These are phyloP conservation scores for Bubo scandiacus DNA, from an alignment of 2,113 vertebrate species.

Conservation along the genomic window DNA sequence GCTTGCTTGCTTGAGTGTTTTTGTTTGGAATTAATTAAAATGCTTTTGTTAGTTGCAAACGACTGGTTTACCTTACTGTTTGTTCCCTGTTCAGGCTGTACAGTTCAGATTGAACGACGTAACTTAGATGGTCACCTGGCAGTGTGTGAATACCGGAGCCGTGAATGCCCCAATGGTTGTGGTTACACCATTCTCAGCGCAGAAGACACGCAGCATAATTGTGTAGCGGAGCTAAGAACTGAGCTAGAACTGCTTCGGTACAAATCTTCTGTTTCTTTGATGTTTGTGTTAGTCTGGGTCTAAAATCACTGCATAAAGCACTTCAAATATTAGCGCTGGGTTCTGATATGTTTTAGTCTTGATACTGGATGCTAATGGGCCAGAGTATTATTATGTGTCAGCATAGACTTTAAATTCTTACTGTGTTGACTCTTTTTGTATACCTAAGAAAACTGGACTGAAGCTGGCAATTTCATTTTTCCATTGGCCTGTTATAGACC, in stretches of 20 bases:
- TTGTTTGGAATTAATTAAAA: background rate
- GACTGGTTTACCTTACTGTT: background rate
- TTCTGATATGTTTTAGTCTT: background rate
- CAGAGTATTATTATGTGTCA: background rate
- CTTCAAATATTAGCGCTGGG: background rate
- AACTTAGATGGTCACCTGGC: constrained; percentile 81
- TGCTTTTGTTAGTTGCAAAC: background rate
- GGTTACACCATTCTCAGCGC: constrained; percentile 77
- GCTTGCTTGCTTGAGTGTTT: background rate
- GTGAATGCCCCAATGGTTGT: constrained; percentile 82
- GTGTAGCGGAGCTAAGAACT: constrained; percentile 82
- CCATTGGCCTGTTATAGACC: background rate
- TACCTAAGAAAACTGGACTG: background rate
- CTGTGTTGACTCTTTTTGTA: background rate
- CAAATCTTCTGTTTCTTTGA: background rate
- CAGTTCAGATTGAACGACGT: constrained; percentile 77
- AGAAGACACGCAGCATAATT: constrained; percentile 83
- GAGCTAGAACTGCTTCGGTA: constrained; percentile 88
- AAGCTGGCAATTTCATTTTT: background rate
- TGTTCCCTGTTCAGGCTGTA: constrained; percentile 71
- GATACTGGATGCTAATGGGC: background rate
- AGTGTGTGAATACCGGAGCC: constrained; percentile 81
- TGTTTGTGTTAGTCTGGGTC: background rate
- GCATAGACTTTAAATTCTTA: background rate
- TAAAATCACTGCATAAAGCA: background rate